Evolutionary conservation across 2,113 vertebrate genomes (phyloP).

Genomic region (Neotoma lepida): DNA sequence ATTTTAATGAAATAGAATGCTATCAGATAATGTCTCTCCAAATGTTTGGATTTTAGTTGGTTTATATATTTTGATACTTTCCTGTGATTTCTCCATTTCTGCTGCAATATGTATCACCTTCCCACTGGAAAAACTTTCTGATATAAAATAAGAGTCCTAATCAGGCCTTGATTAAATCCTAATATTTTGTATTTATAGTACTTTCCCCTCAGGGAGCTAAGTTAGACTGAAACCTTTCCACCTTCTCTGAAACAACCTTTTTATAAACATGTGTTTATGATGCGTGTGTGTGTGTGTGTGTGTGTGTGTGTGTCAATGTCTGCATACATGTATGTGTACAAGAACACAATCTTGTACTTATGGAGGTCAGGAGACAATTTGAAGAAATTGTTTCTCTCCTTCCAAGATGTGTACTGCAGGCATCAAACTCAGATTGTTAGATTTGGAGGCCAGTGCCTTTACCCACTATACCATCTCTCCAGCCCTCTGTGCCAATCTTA

Average conservation of each 20-base stretch:
- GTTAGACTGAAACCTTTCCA: background rate
- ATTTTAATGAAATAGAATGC: constrained; percentile 16
- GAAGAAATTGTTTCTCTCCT: background rate
- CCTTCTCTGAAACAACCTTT: background rate
- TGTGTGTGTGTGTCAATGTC: background rate
- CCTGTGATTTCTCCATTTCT: background rate
- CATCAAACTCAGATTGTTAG: background rate
- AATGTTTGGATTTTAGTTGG: constrained; percentile 23
- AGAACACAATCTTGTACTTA: too few relatives aligned
- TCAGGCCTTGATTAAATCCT: background rate
- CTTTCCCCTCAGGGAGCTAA: background rate
- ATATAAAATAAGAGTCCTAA: background rate
- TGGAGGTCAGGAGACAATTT: background rate
- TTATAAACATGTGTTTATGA: background rate
- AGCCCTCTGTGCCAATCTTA: background rate
- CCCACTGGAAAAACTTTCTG: background rate
- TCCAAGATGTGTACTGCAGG: too few relatives aligned
- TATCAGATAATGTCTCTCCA: constrained; percentile 7
- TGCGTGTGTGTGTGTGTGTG: background rate
- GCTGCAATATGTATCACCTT: background rate
- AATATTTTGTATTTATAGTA: background rate
- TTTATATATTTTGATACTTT: constrained; percentile 37
- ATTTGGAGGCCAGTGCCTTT: background rate
- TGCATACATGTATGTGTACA: background rate
- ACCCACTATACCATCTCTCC: too few relatives aligned